phyloP scores from a whole-genome alignment of 2,888 invertebrate genomes.

The Diogma glabrata region DNA sequence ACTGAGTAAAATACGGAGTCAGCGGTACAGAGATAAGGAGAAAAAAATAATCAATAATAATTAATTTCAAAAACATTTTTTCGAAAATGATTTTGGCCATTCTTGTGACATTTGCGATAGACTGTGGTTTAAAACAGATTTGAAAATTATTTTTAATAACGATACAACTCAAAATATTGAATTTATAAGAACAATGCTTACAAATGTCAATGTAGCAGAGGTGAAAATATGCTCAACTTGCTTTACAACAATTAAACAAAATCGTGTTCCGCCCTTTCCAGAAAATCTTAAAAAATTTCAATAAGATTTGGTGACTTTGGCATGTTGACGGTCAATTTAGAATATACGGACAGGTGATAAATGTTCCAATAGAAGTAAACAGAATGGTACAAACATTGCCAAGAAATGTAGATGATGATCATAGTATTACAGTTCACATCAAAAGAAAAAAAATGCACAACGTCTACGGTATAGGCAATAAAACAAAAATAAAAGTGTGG shows the following conservation, averaged over 20 bases:
- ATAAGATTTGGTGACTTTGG: background rate
- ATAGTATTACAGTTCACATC: too few species aligned
- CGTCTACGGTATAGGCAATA: too few species aligned
- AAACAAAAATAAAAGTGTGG: too few species aligned
- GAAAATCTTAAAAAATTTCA: background rate
- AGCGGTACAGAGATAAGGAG: too few species aligned
- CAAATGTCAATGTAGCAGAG: constrained; percentile 12
- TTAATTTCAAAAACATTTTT: background rate
- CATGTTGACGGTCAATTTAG: background rate
- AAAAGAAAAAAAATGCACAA: too few species aligned
- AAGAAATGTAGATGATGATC: too few species aligned
- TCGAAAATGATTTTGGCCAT: background rate
- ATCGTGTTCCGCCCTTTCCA: background rate
- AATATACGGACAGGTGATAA: too few species aligned
- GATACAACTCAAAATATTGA: background rate
- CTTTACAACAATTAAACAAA: background rate
- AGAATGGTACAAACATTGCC: too few species aligned
- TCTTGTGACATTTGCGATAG: background rate
- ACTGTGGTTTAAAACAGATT: background rate
- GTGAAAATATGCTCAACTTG: constrained; percentile 17
- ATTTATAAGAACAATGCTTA: background rate
- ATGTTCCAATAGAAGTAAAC: too few species aligned
- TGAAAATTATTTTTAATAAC: background rate
- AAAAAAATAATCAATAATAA: too few species aligned
- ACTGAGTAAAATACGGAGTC: too few species aligned